Conservation (phyloP, 92 coral and sea anemone species). For the Desmophyllum pertusum region DNA sequence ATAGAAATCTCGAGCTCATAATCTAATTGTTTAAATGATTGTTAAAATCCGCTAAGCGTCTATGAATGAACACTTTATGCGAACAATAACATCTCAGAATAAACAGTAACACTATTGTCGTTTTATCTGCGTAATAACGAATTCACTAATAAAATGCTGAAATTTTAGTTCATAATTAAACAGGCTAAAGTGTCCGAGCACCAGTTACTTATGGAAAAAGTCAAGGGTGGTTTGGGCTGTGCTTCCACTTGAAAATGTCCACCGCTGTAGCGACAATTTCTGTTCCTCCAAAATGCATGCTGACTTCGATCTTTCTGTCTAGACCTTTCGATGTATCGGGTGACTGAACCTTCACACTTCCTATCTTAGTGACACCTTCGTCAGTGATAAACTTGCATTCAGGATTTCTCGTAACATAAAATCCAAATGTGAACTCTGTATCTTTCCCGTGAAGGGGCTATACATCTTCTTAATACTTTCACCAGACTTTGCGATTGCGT, state of each 20-base stretch:
- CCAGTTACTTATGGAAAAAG: background rate
- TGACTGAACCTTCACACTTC: background rate
- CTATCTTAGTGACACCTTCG: slow-evolving; percentile 45
- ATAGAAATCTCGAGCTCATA: too few relatives aligned
- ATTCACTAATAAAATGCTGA: too few relatives aligned
- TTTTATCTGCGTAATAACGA: too few relatives aligned
- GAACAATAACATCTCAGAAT: too few relatives aligned
- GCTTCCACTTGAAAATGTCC: background rate
- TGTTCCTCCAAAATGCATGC: slow-evolving; percentile 12
- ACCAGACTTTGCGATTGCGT: slow-evolving; percentile 58
- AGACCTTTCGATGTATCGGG: background rate
- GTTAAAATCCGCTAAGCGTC: too few relatives aligned
- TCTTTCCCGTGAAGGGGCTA: slow-evolving; percentile 50
- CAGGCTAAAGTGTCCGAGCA: background rate
- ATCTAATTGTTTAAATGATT: too few relatives aligned
- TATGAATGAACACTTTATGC: too few relatives aligned
- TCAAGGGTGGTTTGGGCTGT: slow-evolving; percentile 6
- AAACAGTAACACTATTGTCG: too few relatives aligned
- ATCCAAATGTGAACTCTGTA: slow-evolving; percentile 54
- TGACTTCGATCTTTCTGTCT: background rate
- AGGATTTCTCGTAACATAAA: slow-evolving; percentile 48
- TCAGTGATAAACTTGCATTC: slow-evolving; percentile 56
- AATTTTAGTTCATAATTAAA: too few relatives aligned
- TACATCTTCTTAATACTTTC: slow-evolving; percentile 47
- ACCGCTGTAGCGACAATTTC: slow-evolving; percentile 4